phyloP scores from a whole-genome alignment of 2,797 vertebrate genomes.

The Poliocrania exsul region DNA sequence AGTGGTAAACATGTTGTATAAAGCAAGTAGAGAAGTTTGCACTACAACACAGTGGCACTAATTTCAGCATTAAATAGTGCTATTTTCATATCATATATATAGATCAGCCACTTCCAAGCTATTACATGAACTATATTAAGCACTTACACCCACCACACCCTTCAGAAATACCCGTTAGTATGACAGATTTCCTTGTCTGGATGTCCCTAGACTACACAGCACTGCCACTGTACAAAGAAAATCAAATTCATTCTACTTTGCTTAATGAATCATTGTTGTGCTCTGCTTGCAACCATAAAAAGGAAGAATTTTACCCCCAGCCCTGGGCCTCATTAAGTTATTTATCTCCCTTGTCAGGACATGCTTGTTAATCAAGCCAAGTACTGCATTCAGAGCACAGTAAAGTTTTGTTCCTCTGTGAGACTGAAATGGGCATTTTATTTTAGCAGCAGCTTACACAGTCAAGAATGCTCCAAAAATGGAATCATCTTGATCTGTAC shows the following conservation, averaged over 20 bases:
- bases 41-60: background rate
- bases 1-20: background rate
- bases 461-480: background rate
- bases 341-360: constrained; percentile 41
- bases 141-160: background rate
- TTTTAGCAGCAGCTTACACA: background rate
- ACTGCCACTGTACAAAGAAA: background rate
- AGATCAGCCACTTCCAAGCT: constrained; percentile 6
- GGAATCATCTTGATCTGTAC: background rate
- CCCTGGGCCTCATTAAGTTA: constrained; percentile 48
- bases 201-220: background rate
- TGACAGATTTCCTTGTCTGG: constrained; percentile 21
- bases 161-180: background rate
- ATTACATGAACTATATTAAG: background rate
- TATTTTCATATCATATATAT: background rate
- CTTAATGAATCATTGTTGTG: constrained; percentile 36
- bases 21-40: background rate
- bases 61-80: background rate
- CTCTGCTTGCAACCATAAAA: constrained; percentile 22
- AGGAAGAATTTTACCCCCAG: constrained; percentile 55
- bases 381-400: background rate
- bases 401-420: background rate
- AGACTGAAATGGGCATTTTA: background rate
- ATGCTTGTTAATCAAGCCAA: constrained; percentile 55
- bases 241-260: constrained; percentile 35